Evolutionary conservation across 2,797 vertebrate genomes (phyloP).

Genomic region (Helostoma temminkii): DNA sequence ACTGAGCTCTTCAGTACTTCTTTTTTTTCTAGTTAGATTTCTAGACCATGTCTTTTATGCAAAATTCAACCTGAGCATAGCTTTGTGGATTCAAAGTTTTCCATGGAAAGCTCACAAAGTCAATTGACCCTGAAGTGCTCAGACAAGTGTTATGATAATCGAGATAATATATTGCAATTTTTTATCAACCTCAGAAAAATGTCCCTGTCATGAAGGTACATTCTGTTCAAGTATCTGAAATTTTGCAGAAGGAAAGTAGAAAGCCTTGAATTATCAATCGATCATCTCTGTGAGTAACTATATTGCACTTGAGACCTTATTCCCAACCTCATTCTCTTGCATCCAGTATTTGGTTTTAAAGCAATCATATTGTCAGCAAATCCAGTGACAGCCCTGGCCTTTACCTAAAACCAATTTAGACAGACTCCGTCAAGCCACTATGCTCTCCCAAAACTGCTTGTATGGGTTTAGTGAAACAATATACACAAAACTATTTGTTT

Average conservation of each 20-base stretch:
- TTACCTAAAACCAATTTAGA: conserved; percentile 57
- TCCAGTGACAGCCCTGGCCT: conserved; percentile 17
- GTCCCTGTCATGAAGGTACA: background rate
- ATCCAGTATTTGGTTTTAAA: conserved; percentile 41
- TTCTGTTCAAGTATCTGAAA: conserved; percentile 19
- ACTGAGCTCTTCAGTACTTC: conserved; percentile 6
- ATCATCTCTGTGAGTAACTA: conserved; percentile 2
- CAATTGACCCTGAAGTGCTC: background rate
- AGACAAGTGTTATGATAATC: background rate
- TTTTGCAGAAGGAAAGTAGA: conserved; percentile 16
- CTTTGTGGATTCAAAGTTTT: conserved; percentile 5
- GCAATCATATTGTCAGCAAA: conserved; percentile 51
- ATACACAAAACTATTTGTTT: conserved; percentile 31
- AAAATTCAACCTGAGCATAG: background rate
- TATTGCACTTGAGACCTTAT: conserved; percentile 28
- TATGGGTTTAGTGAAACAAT: conserved; percentile 23
- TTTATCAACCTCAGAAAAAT: conserved; percentile 7
- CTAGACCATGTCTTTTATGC: conserved; percentile 8
- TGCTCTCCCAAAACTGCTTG: conserved; percentile 4
- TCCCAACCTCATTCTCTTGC: conserved; percentile 25
- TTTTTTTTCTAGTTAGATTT: background rate
- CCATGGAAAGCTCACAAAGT: background rate
- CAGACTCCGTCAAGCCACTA: conserved; percentile 27
- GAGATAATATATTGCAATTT: background rate
- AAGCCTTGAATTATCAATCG: conserved; percentile 30